Percentiles rank a stretch among this genome's conserved stretches.
Evolutionary conservation across 2,113 vertebrate genomes (phyloP).

Genomic region (Xenopus laevis): DNA sequence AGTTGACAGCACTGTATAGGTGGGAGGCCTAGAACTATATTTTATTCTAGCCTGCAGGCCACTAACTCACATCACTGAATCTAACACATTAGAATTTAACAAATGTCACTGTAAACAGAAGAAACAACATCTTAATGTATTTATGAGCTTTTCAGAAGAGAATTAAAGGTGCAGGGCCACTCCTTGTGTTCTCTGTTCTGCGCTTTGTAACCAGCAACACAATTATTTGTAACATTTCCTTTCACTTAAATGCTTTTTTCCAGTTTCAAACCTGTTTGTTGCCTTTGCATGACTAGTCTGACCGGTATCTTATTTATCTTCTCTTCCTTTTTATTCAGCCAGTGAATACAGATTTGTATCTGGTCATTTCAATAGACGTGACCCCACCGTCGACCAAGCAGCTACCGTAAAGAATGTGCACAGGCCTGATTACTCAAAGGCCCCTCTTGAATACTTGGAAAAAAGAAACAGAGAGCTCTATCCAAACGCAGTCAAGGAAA

Average conservation of each 20-base stretch:
- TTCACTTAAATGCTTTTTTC: slow-evolving; percentile 48
- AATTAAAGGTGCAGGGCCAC: slow-evolving; percentile 30
- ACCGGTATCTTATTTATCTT: slow-evolving; percentile 8
- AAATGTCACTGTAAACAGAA: no score
- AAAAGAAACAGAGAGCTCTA: slow-evolving; percentile 19
- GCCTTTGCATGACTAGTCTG: slow-evolving; percentile 37
- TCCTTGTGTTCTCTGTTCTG: slow-evolving; percentile 20
- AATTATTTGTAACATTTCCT: slow-evolving; percentile 22
- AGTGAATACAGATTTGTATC: slow-evolving; percentile 18
- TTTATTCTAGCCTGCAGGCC: no score
- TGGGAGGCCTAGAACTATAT: no score
- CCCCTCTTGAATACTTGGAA: slow-evolving; percentile 20
- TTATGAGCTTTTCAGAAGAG: no score
- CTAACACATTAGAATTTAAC: no score
- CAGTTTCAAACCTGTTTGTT: slow-evolving; percentile 12
- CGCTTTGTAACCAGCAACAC: slow-evolving; percentile 26
- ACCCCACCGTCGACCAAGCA: not conserved
- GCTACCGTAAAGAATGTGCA: fast-evolving
- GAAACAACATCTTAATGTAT: no score
- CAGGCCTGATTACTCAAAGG: slow-evolving; percentile 3
- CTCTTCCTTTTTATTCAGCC: slow-evolving; percentile 37
- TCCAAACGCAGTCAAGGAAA: slow-evolving; percentile 1
- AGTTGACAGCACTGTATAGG: no score
- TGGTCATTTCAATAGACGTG: slow-evolving; percentile 33
- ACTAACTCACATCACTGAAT: no score